Conservation (phyloP, 2,888 invertebrate genomes). For the Ornithoptera alexandrae region DNA sequence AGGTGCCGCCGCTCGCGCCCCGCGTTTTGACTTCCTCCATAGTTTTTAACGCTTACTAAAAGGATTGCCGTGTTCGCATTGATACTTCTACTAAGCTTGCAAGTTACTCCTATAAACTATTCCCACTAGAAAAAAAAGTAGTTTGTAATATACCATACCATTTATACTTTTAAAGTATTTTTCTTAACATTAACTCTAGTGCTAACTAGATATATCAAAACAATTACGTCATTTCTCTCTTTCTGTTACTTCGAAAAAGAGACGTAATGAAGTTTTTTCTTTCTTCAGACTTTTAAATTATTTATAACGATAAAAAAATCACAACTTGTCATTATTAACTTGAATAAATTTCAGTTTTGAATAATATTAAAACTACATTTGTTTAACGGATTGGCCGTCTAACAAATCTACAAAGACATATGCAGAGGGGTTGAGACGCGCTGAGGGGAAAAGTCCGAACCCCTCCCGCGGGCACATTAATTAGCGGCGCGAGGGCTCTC, state of each 20-base stretch:
- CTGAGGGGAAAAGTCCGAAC: slow-evolving; percentile 50
- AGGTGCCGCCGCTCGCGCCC: slow-evolving; percentile 37
- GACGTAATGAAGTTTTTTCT: no score
- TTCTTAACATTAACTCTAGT: neutral
- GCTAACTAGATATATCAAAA: no score
- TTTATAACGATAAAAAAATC: no score
- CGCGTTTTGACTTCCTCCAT: slow-evolving; percentile 62
- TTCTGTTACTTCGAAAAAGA: no score
- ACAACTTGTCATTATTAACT: no score
- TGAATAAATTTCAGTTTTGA: neutral
- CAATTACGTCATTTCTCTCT: no score
- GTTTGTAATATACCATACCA: neutral
- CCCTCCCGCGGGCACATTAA: slow-evolving; percentile 73
- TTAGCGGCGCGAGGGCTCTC: slow-evolving; percentile 69
- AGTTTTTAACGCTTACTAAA: slow-evolving; percentile 73
- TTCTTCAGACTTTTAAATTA: no score
- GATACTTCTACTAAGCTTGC: slow-evolving; percentile 52
- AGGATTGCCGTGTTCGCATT: slow-evolving; percentile 76
- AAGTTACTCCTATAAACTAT: slow-evolving; percentile 38
- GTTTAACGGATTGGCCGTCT: slow-evolving; percentile 15
- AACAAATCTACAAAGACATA: slow-evolving; percentile 39
- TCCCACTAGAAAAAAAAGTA: slow-evolving; percentile 5
- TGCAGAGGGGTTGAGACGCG: slow-evolving; percentile 39
- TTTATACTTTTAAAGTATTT: neutral
- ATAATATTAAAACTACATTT: neutral